Conservation (phyloP, 2,797 vertebrate species). For the Artibeus jamaicensis region DNA sequence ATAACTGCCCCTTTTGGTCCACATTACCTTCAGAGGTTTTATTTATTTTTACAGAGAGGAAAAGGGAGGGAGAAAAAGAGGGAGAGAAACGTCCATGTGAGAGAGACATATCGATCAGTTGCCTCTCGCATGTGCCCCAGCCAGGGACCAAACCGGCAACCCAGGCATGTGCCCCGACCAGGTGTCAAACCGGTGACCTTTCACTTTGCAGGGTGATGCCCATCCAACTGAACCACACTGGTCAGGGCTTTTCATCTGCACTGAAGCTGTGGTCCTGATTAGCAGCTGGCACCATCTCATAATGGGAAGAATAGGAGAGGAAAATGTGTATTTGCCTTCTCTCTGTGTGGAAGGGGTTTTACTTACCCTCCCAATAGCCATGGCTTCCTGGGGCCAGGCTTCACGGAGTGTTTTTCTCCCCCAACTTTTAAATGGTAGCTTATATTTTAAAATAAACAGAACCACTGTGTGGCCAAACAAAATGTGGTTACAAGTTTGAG, state of each 20-base stretch:
- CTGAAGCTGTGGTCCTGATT: neutral
- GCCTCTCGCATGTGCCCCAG: too few species aligned
- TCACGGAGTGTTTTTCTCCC: neutral
- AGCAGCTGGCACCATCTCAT: neutral
- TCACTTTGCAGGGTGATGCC: neutral
- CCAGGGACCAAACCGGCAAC: neutral
- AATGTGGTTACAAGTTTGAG: neutral
- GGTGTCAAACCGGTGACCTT: neutral
- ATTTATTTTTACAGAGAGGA: neutral
- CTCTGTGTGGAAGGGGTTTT: neutral
- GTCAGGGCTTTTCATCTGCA: neutral
- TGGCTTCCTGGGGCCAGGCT: neutral
- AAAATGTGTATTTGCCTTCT: neutral
- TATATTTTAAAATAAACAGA: neutral
- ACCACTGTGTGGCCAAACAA: neutral
- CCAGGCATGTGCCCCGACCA: neutral
- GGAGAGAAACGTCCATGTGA: too few species aligned
- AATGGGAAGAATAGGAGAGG: neutral
- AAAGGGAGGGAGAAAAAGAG: neutral
- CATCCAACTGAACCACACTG: neutral
- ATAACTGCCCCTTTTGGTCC: neutral
- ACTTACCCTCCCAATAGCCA: neutral
- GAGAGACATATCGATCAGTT: too few species aligned
- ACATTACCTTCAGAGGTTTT: neutral
- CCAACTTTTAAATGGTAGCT: neutral